These are phyloP conservation scores for Phyllopteryx taeniolatus DNA, from an alignment of 2,113 vertebrate species.

Conservation along the genomic window DNA sequence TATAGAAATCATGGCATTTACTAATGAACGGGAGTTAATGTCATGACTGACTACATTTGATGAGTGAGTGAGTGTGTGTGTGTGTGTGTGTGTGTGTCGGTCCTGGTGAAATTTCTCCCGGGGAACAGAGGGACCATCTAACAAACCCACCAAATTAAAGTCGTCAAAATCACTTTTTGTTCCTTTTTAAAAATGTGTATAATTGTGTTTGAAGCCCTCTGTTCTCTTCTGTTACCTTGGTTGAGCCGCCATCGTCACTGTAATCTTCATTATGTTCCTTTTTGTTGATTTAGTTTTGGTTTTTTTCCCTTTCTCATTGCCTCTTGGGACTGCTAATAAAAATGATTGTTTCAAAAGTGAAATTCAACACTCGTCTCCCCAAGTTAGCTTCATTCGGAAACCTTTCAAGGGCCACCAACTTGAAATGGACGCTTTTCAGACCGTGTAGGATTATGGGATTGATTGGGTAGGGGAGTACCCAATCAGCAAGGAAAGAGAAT, in stretches of 20 bases:
- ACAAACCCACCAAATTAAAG: constrained; percentile 29
- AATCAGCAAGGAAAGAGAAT: too few relatives aligned
- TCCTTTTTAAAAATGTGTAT: constrained; percentile 34
- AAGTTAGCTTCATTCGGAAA: neutral
- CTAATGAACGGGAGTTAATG: constrained; percentile 13
- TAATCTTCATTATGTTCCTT: constrained; percentile 45
- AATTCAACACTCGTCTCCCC: constrained; percentile 4
- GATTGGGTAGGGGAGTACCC: too few relatives aligned
- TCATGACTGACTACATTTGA: constrained; percentile 29
- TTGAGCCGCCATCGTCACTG: constrained; percentile 42
- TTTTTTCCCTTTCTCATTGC: constrained; percentile 50
- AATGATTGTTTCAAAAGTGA: constrained; percentile 54
- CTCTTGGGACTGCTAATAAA: constrained; percentile 73
- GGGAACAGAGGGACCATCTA: constrained; percentile 73
- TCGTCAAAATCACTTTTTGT: constrained; percentile 41
- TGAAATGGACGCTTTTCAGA: neutral
- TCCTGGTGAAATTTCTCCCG: constrained; percentile 74
- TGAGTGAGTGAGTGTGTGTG: constrained; percentile 15
- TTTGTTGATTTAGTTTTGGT: constrained; percentile 30
- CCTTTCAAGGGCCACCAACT: neutral
- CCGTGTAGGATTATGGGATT: too few relatives aligned
- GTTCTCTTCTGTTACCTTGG: constrained; percentile 48
- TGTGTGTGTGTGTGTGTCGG: constrained; percentile 17
- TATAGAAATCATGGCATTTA: constrained; percentile 37
- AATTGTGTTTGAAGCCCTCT: constrained; percentile 43